Evolutionary conservation across 2,797 vertebrate species (phyloP), one percentile per base, ranked within the genome.

Genomic region (Adelosebastes latens): DNA sequence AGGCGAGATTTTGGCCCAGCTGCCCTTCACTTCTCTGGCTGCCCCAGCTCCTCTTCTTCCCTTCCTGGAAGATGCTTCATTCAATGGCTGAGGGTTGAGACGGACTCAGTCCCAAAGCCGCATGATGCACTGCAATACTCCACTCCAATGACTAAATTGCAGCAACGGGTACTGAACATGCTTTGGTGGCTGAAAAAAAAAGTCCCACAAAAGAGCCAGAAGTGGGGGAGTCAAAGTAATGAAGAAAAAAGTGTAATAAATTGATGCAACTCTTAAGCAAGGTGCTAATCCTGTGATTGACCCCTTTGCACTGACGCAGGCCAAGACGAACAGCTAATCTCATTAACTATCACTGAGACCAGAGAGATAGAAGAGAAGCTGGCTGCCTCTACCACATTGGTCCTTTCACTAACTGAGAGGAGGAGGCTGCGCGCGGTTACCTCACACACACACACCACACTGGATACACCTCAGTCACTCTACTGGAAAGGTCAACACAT

Each of bases 281-380:
- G 92, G 91, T 92, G 89, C 69, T 96, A 96, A 97, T 96, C 96
- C 92, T 80, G 84, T 83, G 93, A 94, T 91, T 96, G 95, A 95
- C 94, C 95, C 89, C 91, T 93, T 89, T 93, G 91, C 81, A 92
- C 92, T 93, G 94, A 95, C 66, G 86, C 92, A 94, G 90, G 75
- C 89, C 91, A 91, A 92, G 91, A 90, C 84, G 76, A 88, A 79
- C 69, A 64, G 88, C 90, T 96, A 96, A 96, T 95, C 96, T 95
- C 80, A 95, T 97, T 96, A 96, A 92, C 72, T 69, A 73, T 86
- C 88, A 91, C 91, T 72, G 81, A 89, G 92, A 88, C 84, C 29
- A 22, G 79, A 83, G 87, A 74, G 90, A 80, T 12, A 81, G 86
- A 64, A 71, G 80, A 86, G 89, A 91, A 94, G 91, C 91, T 94